Percentiles rank a stretch among this genome's conserved stretches.
Evolutionary conservation across 23 tunicate genomes (phyloP).

Genomic region (Halocynthia aurantium): DNA sequence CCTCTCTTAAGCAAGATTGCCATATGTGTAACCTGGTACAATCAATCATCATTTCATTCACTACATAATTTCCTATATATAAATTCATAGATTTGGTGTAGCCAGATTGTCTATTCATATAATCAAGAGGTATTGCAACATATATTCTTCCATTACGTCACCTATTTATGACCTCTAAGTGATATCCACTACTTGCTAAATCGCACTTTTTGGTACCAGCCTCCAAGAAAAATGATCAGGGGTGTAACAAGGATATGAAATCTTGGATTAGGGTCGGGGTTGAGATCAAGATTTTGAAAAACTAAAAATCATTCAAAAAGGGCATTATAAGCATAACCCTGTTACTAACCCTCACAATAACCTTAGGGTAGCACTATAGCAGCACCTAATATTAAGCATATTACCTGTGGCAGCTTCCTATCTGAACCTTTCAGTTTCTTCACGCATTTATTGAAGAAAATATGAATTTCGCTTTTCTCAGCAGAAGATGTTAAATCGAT

Average conservation of each 20-base stretch:
- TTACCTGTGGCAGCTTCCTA: conserved; percentile 73
- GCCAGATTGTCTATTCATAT: not conserved
- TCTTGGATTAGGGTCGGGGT: too few species aligned
- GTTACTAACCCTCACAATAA: too few species aligned
- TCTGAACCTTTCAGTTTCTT: conserved; percentile 77
- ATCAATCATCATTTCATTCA: not conserved
- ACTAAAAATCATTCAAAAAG: too few species aligned
- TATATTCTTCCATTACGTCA: not conserved
- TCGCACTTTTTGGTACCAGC: too few species aligned
- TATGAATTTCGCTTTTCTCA: conserved; percentile 89
- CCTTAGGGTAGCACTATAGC: too few species aligned
- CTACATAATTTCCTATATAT: not conserved
- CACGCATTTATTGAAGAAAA: conserved; percentile 79
- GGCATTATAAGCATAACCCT: too few species aligned
- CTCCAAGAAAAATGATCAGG: too few species aligned
- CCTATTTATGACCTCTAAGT: not conserved
- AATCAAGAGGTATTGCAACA: not conserved
- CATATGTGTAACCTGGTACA: conserved; percentile 62
- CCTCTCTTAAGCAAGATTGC: conserved; percentile 52
- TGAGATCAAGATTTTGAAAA: too few species aligned
- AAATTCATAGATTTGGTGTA: not conserved
- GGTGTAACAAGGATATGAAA: too few species aligned
- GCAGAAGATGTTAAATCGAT: conserved; percentile 75
- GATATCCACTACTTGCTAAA: not conserved
- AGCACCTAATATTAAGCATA: too few species aligned